Conservation (phyloP, 2,888 invertebrate genomes). For the Ypsolopha sequella region DNA sequence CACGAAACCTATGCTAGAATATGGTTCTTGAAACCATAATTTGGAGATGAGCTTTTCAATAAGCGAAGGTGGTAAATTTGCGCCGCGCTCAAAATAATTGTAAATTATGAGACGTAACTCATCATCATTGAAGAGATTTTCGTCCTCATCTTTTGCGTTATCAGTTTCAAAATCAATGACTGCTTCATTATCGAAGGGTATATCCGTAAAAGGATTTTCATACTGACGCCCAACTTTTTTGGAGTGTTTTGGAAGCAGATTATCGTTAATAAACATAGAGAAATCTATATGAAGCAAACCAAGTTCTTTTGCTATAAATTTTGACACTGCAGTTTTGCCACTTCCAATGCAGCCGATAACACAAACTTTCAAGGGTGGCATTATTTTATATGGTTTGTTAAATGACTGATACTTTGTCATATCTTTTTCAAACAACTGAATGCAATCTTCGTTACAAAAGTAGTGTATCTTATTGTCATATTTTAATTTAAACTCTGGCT, state of each 20-base stretch:
- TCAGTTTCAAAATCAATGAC: conserved; percentile 40
- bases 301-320: conserved; percentile 62
- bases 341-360: conserved; percentile 66
- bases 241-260: conserved; percentile 47
- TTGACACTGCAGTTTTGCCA: conserved; percentile 65
- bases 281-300: conserved; percentile 68
- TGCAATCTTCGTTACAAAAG: conserved; percentile 57
- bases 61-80: conserved; percentile 48
- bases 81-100: conserved; percentile 62
- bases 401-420: conserved; percentile 58
- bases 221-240: conserved; percentile 51
- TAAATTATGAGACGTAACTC: conserved; percentile 41
- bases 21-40: conserved; percentile 68
- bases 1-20: conserved; percentile 60
- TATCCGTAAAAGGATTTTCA: conserved; percentile 54
- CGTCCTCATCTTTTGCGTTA: conserved; percentile 38
- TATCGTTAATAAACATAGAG: conserved; percentile 36
- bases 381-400: conserved; percentile 40
- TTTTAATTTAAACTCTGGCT: conserved; percentile 59
- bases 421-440: conserved; percentile 58
- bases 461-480: conserved; percentile 67
- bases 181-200: conserved; percentile 37
- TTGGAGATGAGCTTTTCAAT: conserved; percentile 49
- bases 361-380: conserved; percentile 69
- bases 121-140: conserved; percentile 38